A percentile compares a stretch with the other conserved stretches of the same genome.
phyloP scores from a whole-genome alignment of 2,113 vertebrate species.

The Cynopterus brachyotis region DNA sequence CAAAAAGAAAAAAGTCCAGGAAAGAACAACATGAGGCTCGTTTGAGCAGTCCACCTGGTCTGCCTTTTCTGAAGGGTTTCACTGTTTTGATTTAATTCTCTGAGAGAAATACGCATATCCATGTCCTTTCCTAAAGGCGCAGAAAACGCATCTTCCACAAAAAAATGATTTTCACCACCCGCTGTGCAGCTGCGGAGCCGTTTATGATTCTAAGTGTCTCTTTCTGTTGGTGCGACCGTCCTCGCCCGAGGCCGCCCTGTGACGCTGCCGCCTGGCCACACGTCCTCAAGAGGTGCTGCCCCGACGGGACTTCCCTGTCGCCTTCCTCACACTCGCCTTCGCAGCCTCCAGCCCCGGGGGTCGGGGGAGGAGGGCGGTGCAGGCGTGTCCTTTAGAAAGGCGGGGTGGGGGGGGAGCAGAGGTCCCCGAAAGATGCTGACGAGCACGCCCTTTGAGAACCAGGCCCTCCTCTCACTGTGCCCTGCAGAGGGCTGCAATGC shows the following conservation, averaged over 20 bases:
- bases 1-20: not conserved
- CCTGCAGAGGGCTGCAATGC: not conserved
- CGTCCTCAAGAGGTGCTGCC: too few species aligned
- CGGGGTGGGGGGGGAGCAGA: not conserved
- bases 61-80: not conserved
- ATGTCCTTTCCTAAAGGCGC: not conserved
- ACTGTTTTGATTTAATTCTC: not conserved
- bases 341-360: too few species aligned
- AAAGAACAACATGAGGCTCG: not conserved
- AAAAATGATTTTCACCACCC: not conserved
- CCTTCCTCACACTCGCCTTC: too few species aligned
- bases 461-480: fast-evolving
- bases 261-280: not conserved
- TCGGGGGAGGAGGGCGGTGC: too few species aligned
- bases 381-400: not conserved
- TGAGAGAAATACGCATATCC: not conserved
- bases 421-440: not conserved
- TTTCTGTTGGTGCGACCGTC: not conserved
- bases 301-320: fast-evolving
- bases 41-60: not conserved
- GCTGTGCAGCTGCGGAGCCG: not conserved
- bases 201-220: not conserved
- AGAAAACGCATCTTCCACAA: not conserved
- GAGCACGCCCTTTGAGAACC: too few species aligned
- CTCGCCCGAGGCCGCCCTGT: not conserved